Evolutionary conservation across 2,113 vertebrate species (phyloP).

Genomic region (Nesoenas mayeri): DNA sequence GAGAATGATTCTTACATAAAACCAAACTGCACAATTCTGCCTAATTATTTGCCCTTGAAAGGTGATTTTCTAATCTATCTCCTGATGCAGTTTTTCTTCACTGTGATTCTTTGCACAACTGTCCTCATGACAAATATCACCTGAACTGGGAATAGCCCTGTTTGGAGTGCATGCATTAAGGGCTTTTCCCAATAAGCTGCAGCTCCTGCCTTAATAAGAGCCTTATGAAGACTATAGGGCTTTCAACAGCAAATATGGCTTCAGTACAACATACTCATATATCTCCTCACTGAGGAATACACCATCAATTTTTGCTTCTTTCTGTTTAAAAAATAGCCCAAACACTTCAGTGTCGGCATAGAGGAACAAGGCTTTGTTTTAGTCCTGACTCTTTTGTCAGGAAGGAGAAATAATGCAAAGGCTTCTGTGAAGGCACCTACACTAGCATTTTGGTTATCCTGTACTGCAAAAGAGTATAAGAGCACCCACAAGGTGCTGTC

Average conservation of each 20-base stretch:
- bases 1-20: not conserved
- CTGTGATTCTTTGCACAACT: conserved; percentile 42
- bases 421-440: not conserved
- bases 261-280: not conserved
- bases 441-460: not conserved
- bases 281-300: not conserved
- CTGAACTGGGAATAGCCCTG: conserved; percentile 44
- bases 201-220: conserved; percentile 29
- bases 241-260: not conserved
- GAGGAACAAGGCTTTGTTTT: not conserved
- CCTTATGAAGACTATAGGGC: not conserved
- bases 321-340: not conserved
- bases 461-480: not conserved
- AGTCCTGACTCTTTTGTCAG: not conserved
- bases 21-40: not conserved
- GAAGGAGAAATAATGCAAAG: not conserved
- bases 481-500: not conserved
- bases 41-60: conserved; percentile 48
- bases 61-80: conserved; percentile 14
- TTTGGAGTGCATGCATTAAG: conserved; percentile 14
- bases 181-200: conserved; percentile 24
- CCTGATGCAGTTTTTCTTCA: not conserved
- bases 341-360: not conserved
- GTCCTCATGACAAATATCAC: conserved; percentile 41
- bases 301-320: not conserved